Percentiles rank a stretch among this genome's conserved stretches.
Evolutionary conservation across 2,113 vertebrate genomes (phyloP).

Genomic region (Mastomys natalensis): DNA sequence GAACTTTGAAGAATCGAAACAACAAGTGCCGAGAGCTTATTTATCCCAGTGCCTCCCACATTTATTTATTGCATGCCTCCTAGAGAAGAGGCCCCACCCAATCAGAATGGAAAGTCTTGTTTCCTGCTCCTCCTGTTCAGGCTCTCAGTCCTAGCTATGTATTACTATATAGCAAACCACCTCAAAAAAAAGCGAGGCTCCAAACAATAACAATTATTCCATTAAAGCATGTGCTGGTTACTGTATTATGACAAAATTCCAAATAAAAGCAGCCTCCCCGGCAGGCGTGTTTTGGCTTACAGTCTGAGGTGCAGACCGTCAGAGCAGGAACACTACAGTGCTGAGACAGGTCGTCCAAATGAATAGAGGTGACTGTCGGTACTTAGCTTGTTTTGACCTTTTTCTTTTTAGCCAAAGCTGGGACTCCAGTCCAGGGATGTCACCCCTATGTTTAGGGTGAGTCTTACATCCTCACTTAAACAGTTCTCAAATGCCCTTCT

Average conservation of each 20-base stretch:
- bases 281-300: rapidly evolving
- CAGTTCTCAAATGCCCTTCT: neutral
- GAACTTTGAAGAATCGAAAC: neutral
- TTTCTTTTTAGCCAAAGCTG: neutral
- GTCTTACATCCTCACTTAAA: neutral
- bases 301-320: too few relatives aligned
- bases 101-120: neutral
- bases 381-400: neutral
- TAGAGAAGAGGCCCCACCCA: neutral
- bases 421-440: neutral
- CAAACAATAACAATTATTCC: neutral
- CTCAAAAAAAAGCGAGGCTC: neutral
- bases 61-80: neutral
- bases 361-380: neutral
- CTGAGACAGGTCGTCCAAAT: too few relatives aligned
- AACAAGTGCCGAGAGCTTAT: neutral
- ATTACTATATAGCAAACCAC: neutral
- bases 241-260: neutral
- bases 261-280: neutral
- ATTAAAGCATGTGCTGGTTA: neutral
- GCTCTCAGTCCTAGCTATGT: neutral
- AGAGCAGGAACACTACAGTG: too few relatives aligned
- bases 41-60: neutral
- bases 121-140: neutral
- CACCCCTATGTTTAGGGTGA: neutral